Base-by-base conservation (phyloP, 2,797 vertebrate genomes). In the Allobates femoralis region DNA sequence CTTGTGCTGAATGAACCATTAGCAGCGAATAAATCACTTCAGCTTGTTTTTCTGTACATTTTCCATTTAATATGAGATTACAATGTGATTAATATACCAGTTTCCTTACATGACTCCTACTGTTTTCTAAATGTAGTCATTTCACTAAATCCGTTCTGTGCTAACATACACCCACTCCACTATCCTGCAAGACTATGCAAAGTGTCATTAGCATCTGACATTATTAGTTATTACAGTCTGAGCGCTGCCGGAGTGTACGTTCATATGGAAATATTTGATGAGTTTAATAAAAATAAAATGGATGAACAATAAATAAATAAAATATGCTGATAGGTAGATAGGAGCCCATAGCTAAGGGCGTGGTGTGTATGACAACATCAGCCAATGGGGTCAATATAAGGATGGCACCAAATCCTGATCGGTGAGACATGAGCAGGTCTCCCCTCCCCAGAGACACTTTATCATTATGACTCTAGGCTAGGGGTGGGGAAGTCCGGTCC, bases 221-320 rank as follows among this genome's bases (percentile, higher is more conserved):
- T 32, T 67, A 37, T 21, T 74, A 75, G 32, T 32, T 56, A 16
- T 69, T 69, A n/a, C 12, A 50, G 34, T 26, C 69, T 37, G 58
- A 66, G 34, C 21, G 53, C 41, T 18, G 28, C 32, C 56, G 26
- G 34, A 50, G 41, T 26, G 41, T 55, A 32, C 55, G 26, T 26
- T 58, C 8, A n/a, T 75, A 64, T 76, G 46, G 34, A 56, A 56
- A 76, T 75, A 67, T 32, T 21, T 77, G 50, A 77, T 56, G n/a
- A 56, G 75, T 81, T 79, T 78, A 15, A 15, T 50, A 50, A 41
- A 78, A n/a, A n/a, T n/a, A 37, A 69, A 77, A 77, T 78, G 67
- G 82, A 69, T 60, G n/a, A 77, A 50, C 56, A 50, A 23, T 55
- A 81, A 50, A 60, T 76, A 81, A 86, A 60, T 37, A 66, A 30